These are phyloP conservation scores for Spisula solida DNA, from an alignment of 2,888 invertebrate species.

Conservation along the genomic window DNA sequence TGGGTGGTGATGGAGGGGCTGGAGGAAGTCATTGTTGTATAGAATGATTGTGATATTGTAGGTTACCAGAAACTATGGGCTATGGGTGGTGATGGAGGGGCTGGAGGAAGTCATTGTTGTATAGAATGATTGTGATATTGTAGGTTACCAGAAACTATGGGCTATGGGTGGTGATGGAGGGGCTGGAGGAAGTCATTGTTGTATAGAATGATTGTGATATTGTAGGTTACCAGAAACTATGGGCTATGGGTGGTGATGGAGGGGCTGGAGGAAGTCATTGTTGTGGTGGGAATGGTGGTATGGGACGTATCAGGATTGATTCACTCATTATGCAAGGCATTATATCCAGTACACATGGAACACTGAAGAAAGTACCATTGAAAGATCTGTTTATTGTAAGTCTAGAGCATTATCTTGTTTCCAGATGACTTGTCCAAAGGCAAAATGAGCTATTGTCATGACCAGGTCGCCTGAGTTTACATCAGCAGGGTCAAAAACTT, in stretches of 20 bases:
- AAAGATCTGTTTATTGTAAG: constrained; percentile 67
- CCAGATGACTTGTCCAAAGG: too few species aligned
- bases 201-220: constrained; percentile 16
- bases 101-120: too few species aligned
- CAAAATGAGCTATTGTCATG: too few species aligned
- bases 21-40: constrained; percentile 70
- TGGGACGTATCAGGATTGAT: constrained; percentile 77
- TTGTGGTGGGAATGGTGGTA: constrained; percentile 75
- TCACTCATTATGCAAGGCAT: constrained; percentile 72
- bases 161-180: constrained; percentile 76
- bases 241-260: constrained; percentile 74
- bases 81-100: too few species aligned
- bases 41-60: too few species aligned
- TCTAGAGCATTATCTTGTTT: not conserved
- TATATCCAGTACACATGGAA: constrained; percentile 44
- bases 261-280: constrained; percentile 70
- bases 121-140: too few species aligned
- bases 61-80: too few species aligned
- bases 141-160: constrained; percentile 71
- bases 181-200: constrained; percentile 64
- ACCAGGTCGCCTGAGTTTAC: too few species aligned
- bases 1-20: constrained; percentile 75
- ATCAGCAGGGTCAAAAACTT: too few species aligned
- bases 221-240: constrained; percentile 70
- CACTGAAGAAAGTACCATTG: constrained; percentile 48